Evolutionary conservation across 2,888 invertebrate genomes (phyloP), one percentile per base, ranked within the genome.

Genomic region (Rhopalosiphum nymphaeae): DNA sequence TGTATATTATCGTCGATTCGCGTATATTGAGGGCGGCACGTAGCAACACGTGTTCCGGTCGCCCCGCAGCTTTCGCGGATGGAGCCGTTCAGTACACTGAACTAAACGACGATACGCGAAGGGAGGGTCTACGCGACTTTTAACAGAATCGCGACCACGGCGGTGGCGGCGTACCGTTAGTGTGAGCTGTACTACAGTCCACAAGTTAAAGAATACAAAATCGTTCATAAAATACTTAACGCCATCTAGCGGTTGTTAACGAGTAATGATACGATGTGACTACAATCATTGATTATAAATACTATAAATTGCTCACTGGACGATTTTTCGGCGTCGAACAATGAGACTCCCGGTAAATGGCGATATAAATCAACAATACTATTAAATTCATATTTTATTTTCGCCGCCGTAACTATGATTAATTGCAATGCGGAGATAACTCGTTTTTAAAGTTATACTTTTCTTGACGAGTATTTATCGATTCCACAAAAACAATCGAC

Each of bases 51-150:
- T 57, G 89, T 84, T 78, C 92, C 92, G n/a, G 26, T 26, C 57
- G 84, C 89, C 61, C n/a, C 16, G 26, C 89, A 42, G 89, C 88
- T 56, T 29, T 88, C 92, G 49, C 89, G 85, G 89, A 85, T 78
- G 93, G 29, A 90, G 85, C 53, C 57, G 89, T 84, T 86, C 93
- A 90, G 93, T 90, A 49, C 89, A 93, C 93, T 93, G 89, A 84
- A 61, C 57, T 93, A 85, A 84, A 61, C 46, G 85, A 26, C 29
- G 89, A n/a, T 67, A 67, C 89, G 84, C 57, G 53, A 78, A 42
- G 53, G 53, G 89, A 42, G 53, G 53, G 89, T 78, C 88, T 67
- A 42, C 13, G 10, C 89, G 92, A 78, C 89, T 93, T 89, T 78
- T 26, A 56, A 89, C 88, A 78, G 89, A 78, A 56, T 89, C 89